Base-by-base conservation (phyloP, 2,113 vertebrate species). In the Paramormyrops kingsleyae region DNA sequence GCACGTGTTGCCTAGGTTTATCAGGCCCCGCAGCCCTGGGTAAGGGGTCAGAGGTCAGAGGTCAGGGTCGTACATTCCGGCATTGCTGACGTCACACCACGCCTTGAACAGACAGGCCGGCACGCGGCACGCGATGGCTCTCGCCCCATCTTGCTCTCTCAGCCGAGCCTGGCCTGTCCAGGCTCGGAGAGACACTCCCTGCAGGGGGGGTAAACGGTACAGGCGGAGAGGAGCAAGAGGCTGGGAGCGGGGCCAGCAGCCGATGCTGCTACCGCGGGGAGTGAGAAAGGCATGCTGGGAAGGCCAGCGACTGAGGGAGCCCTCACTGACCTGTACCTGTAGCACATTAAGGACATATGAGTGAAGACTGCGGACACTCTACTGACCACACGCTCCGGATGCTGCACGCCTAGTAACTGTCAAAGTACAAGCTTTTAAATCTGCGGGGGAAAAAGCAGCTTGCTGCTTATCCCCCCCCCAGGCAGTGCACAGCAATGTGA, bases 1-100 rank as follows among this genome's bases (percentile, higher is more conserved):
- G 96, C 98, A 99, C 0, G 98, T 99, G 96, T 99, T 99, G 92
- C 98, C 98, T 91, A 99, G 96, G 96, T 99, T 99, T 95, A 99
- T 98, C 93, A 99, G 96, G 93, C 98, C 98, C 90, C 98, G 97
- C 94, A 99, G 96, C 97, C 98, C 98, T 99, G 95, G 46, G 62
- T 15, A 5, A 49, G 66, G n/a, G 88, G 0, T 8, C 44, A 80
- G 66, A 66, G 53, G 52, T 88, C 31, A 86, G 24, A 27, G 24
- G 85, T 87, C 53, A 87, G 87, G 19, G 87, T 31, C 21, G 3
- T 7, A 21, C 19, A 35, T 87, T 39, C 49, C n/a, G 2, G 27
- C 24, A 27, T 44, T 1, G 44, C 1, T 5, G 44, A 2, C 44
- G 9, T 84, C 80, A 46, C 62, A 27, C n/a, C n/a, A 0, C 59